A percentile compares a stretch with the other conserved stretches of the same genome.
phyloP scores from a whole-genome alignment of 2,113 vertebrate genomes.

The Nicator chloris region DNA sequence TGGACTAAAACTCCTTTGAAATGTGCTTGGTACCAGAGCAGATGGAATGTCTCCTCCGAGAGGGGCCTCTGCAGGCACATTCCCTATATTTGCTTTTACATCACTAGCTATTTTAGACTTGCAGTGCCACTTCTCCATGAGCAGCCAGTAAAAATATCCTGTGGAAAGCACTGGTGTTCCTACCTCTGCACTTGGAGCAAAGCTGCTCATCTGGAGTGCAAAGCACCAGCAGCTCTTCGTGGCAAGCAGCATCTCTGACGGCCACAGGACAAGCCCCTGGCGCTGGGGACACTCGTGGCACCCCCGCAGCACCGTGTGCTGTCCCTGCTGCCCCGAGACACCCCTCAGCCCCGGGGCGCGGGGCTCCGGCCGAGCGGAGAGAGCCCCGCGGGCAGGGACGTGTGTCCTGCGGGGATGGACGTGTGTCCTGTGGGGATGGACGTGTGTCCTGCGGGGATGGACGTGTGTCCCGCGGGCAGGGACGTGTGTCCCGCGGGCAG shows the following conservation, averaged over 20 bases:
- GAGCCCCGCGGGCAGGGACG: accelerated
- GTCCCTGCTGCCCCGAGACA: not conserved
- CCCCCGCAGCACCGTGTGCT: accelerated
- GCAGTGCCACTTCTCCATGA: not conserved
- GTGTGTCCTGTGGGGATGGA: too few species aligned
- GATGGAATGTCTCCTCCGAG: not conserved
- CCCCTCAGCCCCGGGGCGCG: accelerated
- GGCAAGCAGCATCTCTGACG: not conserved
- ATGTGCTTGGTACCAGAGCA: not conserved
- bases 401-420: accelerated
- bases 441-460: not conserved
- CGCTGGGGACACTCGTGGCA: accelerated
- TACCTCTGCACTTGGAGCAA: not conserved
- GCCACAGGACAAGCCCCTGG: not conserved
- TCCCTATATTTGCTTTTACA: constrained; percentile 1
- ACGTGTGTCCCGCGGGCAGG: accelerated
- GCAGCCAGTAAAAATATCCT: constrained; percentile 26
- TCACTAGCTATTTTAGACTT: constrained; percentile 31
- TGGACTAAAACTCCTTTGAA: not conserved
- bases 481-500: too few species aligned
- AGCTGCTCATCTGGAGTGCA: not conserved
- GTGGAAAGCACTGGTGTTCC: not conserved
- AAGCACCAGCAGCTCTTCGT: not conserved
- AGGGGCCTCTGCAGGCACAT: not conserved
- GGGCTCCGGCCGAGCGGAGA: not conserved